Percentiles rank a stretch among this genome's conserved stretches.
These are phyloP conservation scores for Drosophila athabasca DNA, from an alignment of 1,140 invertebrate genomes.

Conservation along the genomic window DNA sequence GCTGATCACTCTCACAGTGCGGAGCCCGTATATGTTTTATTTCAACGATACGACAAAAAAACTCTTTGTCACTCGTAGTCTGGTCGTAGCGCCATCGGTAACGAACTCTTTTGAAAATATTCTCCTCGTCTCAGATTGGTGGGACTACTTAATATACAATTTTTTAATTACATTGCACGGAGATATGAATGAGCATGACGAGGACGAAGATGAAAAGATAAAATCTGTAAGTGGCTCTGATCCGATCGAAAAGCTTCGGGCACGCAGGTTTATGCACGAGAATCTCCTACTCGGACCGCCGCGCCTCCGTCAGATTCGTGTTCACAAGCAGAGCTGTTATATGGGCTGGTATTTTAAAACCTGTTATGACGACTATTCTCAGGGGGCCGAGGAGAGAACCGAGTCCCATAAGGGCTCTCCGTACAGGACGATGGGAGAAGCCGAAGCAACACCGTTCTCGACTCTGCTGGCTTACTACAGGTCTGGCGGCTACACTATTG, in stretches of 20 bases:
- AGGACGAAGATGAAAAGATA: no score
- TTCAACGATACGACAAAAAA: slow-evolving; percentile 74
- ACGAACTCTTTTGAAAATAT: slow-evolving; percentile 58
- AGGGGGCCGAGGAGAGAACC: slow-evolving; percentile 28
- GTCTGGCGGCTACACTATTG: slow-evolving; percentile 60
- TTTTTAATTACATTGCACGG: slow-evolving; percentile 68
- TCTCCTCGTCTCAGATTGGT: slow-evolving; percentile 67
- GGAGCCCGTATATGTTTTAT: slow-evolving; percentile 75
- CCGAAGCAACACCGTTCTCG: slow-evolving; percentile 52
- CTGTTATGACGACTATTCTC: slow-evolving; percentile 62
- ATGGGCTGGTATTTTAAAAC: slow-evolving; percentile 67
- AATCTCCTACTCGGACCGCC: slow-evolving; percentile 72
- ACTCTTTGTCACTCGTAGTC: slow-evolving; percentile 53
- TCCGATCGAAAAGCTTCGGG: slow-evolving; percentile 4
- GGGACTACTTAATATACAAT: slow-evolving; percentile 59
- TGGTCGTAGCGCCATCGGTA: slow-evolving; percentile 49
- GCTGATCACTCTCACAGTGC: slow-evolving; percentile 62
- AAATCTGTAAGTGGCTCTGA: background rate
- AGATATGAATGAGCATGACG: slow-evolving; percentile 9
- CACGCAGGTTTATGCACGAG: slow-evolving; percentile 58
- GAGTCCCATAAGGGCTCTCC: slow-evolving; percentile 17
- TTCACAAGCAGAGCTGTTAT: slow-evolving; percentile 56
- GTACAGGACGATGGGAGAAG: slow-evolving; percentile 31
- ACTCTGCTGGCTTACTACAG: slow-evolving; percentile 51
- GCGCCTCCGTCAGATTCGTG: slow-evolving; percentile 68